Evolutionary conservation across 2,113 vertebrate species (phyloP), one percentile per base, ranked within the genome.

Genomic region (Rutilus rutilus): DNA sequence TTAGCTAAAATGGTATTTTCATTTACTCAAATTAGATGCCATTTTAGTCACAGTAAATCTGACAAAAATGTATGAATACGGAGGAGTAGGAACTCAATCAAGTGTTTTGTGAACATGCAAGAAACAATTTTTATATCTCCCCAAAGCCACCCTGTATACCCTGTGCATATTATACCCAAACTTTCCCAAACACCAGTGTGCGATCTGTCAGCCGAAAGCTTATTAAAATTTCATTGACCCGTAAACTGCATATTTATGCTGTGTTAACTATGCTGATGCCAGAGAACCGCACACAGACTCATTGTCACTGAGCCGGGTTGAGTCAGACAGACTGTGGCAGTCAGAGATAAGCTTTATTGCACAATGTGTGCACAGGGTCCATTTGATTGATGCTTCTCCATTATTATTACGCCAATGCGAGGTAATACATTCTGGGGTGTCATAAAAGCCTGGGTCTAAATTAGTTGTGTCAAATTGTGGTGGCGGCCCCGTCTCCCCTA

Each of bases 181-280:
- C 57, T 71, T 52, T 27, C 47, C 74, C 33, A 91, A 92, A 92
- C 92, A 93, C 90, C 69, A 80, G 88, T 78, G 71, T 82, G 86
- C 30, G 64, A 89, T 90, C 91, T 89, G 92, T 92, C 92, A 91
- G 92, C 89, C 90, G 88, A 90, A 57, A 88, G 92, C 93, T 93
- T 93, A 94, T 95, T 94, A 95, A 95, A 95, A 93, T 90, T 93
- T 93, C 93, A 93, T 91, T 90, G 91, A 94, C 92, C 92, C 87
- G 65, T 93, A 93, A 93, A 93, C 91, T 90, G 92, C 88, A 92
- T 93, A 94, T 95, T 95, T 93, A 95, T 94, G 92, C 91, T 76
- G 89, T 67, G 91, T 91, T 94, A 93, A 94, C 91, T 91, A 90
- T 60, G 88, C 91, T 88, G 89, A 90, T 91, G 91, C 90, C 91